Conservation (phyloP, 1,140 invertebrate genomes). For the Eumaeus atala region DNA sequence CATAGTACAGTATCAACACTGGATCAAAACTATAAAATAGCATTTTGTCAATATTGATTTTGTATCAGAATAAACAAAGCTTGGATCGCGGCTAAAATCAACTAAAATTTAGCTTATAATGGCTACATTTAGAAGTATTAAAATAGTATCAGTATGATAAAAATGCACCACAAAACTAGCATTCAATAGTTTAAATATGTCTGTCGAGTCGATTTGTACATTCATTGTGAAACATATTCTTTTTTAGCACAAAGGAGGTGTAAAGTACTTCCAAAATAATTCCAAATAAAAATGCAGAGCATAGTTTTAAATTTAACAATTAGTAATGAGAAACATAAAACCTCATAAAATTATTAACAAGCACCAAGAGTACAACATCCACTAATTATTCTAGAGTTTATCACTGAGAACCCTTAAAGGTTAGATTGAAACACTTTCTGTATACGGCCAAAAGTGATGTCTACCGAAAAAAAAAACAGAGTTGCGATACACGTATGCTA, state of each 20-base stretch:
- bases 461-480: too few relatives aligned
- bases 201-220: conserved; percentile 8
- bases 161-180: conserved; percentile 9
- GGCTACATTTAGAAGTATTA: conserved; percentile 11
- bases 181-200: conserved; percentile 5
- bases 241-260: conserved; percentile 2
- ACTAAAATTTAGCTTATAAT: conserved; percentile 10
- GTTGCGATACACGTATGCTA: too few relatives aligned
- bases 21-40: conserved; percentile 7
- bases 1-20: not conserved
- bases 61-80: conserved; percentile 11
- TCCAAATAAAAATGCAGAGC: not conserved
- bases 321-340: conserved; percentile 4
- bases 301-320: conserved; percentile 3
- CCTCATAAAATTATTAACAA: conserved; percentile 5
- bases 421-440: not conserved
- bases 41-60: not conserved
- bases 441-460: not conserved
- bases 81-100: conserved; percentile 7
- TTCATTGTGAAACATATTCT: conserved; percentile 7
- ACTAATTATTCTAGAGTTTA: conserved; percentile 2
- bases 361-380: conserved; percentile 2
- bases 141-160: conserved; percentile 9
- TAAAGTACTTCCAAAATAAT: conserved; percentile 3
- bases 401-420: conserved; percentile 3